Percentiles rank a stretch among this genome's conserved stretches.
Evolutionary conservation across 2,113 vertebrate genomes (phyloP).

Genomic region (Setophaga coronata): DNA sequence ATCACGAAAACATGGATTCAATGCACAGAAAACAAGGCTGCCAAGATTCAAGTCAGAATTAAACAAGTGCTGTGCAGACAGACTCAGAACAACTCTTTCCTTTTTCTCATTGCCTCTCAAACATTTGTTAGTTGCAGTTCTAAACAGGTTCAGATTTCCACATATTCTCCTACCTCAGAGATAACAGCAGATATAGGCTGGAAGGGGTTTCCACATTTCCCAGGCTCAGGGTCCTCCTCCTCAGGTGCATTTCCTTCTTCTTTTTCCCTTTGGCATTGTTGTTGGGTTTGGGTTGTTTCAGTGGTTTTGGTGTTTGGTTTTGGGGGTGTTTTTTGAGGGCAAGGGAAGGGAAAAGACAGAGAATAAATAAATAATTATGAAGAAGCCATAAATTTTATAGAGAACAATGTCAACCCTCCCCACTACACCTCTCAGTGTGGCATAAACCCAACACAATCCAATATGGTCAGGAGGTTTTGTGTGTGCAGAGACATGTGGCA

Average conservation of each 20-base stretch:
- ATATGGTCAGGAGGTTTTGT: not conserved
- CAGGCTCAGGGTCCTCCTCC: slow-evolving; percentile 72
- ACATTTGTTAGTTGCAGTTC: not conserved
- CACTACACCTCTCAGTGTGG: not conserved
- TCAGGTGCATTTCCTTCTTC: slow-evolving; percentile 75
- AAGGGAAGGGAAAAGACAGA: accelerated
- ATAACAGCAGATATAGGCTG: slow-evolving; percentile 86
- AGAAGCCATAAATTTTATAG: not conserved
- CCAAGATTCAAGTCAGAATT: not conserved
- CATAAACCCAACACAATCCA: not conserved
- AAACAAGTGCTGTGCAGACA: not conserved
- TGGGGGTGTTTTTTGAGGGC: not conserved
- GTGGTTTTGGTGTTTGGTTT: not conserved
- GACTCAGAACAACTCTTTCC: not conserved
- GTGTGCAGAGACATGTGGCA: not conserved
- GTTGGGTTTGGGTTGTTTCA: not conserved
- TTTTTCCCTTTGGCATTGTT: slow-evolving; percentile 77
- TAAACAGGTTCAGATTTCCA: not conserved
- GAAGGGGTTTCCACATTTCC: slow-evolving; percentile 81
- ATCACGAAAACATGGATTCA: not conserved
- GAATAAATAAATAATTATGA: not conserved
- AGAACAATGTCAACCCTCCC: not conserved
- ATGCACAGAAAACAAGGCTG: not conserved
- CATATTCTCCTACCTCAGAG: slow-evolving; percentile 77
- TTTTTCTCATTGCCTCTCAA: not conserved